These are phyloP conservation scores for Petrocephalus sullivani DNA, from an alignment of 2,797 vertebrate species.

Conservation along the genomic window DNA sequence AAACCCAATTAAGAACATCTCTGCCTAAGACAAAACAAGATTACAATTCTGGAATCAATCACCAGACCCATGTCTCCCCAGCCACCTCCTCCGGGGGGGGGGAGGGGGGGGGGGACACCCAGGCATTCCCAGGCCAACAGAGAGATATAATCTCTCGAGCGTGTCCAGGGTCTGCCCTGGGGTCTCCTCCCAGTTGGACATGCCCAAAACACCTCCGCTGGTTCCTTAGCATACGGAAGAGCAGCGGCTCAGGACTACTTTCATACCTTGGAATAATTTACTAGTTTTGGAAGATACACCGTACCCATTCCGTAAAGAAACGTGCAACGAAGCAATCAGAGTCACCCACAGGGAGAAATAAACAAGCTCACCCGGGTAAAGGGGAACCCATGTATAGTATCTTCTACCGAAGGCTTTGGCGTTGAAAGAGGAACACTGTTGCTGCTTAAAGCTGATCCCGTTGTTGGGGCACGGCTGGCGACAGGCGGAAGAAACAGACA, in stretches of 20 bases:
- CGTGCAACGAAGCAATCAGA: neutral
- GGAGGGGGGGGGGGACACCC: too few species aligned
- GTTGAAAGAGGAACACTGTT: conserved; percentile 82
- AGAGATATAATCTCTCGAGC: neutral
- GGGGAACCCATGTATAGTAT: conserved; percentile 76
- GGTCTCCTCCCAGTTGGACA: neutral
- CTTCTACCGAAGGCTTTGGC: conserved; percentile 76
- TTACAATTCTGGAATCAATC: neutral
- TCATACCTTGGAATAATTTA: neutral
- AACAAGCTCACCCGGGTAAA: conserved; percentile 72
- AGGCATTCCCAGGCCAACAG: neutral
- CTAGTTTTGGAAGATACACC: neutral
- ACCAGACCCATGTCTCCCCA: neutral
- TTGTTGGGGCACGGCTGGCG: conserved; percentile 70
- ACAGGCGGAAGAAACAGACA: conserved; percentile 35
- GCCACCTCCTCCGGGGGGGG: neutral
- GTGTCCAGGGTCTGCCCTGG: neutral
- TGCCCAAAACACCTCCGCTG: neutral
- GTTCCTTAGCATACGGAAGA: neutral
- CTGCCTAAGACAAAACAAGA: neutral
- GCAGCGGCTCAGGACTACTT: neutral
- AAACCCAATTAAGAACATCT: neutral
- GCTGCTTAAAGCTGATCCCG: conserved; percentile 77
- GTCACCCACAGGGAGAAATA: neutral
- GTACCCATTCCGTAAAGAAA: neutral